A percentile compares a stretch with the other conserved stretches of the same genome.
phyloP scores from a whole-genome alignment of 2,113 vertebrate genomes.

The Podarcis raffonei region DNA sequence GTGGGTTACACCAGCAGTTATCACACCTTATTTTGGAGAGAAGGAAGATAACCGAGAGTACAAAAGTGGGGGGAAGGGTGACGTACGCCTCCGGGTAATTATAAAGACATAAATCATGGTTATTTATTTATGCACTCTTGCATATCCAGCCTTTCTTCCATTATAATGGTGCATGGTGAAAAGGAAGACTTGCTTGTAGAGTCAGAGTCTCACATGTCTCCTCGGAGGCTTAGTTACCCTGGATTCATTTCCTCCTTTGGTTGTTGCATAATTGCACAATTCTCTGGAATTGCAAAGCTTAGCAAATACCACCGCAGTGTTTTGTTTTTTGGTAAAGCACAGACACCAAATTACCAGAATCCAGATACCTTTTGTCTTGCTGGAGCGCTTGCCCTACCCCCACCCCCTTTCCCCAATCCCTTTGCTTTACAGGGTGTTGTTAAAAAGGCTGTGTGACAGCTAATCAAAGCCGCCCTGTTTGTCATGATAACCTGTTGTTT shows the following conservation, averaged over 20 bases:
- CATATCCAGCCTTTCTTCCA: not conserved
- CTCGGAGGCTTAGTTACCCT: not conserved
- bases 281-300: not conserved
- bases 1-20: not conserved
- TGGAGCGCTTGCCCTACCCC: not conserved
- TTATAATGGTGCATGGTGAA: not conserved
- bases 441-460: not conserved
- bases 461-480: no score
- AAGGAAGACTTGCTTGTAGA: fast-evolving
- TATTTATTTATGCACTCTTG: not conserved
- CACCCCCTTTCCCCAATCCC: not conserved
- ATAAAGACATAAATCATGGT: no score
- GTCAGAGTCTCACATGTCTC: not conserved
- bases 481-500: not conserved
- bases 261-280: not conserved
- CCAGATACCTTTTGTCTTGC: not conserved
- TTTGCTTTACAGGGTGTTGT: not conserved
- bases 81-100: no score
- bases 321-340: not conserved
- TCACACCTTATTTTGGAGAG: not conserved
- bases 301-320: not conserved
- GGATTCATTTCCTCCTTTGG: not conserved
- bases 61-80: no score
- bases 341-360: fast-evolving
- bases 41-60: not conserved